Base-by-base conservation (phyloP, 2,888 invertebrate genomes). In the Chorisops tibialis region DNA sequence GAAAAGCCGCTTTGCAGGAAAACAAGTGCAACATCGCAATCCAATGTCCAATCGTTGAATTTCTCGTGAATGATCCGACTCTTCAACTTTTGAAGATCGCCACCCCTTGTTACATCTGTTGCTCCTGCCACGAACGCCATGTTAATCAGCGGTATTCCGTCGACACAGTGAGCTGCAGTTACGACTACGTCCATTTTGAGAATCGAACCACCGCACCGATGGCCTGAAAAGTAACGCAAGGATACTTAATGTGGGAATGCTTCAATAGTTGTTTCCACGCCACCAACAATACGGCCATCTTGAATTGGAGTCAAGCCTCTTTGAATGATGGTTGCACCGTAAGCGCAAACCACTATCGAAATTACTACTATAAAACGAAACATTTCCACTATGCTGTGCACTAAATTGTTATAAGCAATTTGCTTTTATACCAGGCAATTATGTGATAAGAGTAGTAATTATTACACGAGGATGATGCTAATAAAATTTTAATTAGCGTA, bases 91-190 rank as follows among this genome's bases (percentile, higher is more conserved):
- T 24, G 45, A 5, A n/a, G 16, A 6, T 9, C 19, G n/a, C 74
- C 75, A 24, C 71, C 73, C 21, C 65, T 64, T 45, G 67, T 70
- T 65, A 72, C 77, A 50, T 75, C 76, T 0, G 80, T 78, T 4
- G 82, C 81, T 1, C 85, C 85, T 2, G 79, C 83, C 2, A 84
- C 80, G 2, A 85, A 70, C 60, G 65, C 70, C 43, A 74, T 45
- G 7, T 4, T 1, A 2, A 68, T 68, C 3, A 69, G 64, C 7
- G 69, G 68, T 9, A 62, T 48, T 45, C 79, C 75, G 21, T 68
- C 60, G 35, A 81, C 71, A 67, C 85, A 86, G 69, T 86, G 85
- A 4, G 85, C 85, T n/a, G 85, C 85, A 1, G 84, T 85, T 1
- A 85, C 64, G 3, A 83, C 77, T 7, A 71, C 67, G 24, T 80